These are phyloP conservation scores for Alethe castanea DNA, from an alignment of 2,113 vertebrate species.

Conservation along the genomic window DNA sequence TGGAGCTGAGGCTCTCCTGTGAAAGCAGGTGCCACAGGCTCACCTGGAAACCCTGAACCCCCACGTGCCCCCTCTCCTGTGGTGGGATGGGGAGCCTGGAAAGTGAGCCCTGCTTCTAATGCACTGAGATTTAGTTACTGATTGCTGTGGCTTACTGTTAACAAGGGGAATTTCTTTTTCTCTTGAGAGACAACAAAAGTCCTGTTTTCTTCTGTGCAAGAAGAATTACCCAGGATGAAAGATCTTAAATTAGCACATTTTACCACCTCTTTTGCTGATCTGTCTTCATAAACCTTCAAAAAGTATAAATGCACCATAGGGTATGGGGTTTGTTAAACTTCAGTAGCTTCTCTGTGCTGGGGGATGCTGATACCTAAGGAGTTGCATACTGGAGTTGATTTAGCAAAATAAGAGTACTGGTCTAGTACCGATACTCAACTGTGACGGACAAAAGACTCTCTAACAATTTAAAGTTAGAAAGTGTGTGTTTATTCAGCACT, in stretches of 20 bases:
- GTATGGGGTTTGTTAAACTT: neutral
- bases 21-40: neutral
- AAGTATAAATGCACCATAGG: neutral
- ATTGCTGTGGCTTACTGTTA: neutral
- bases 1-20: neutral
- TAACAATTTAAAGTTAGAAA: too few species aligned
- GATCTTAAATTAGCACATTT: neutral
- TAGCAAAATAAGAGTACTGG: too few species aligned
- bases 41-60: neutral
- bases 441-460: too few species aligned
- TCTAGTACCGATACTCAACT: too few species aligned
- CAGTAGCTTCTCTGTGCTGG: neutral
- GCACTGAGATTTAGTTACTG: neutral
- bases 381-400: neutral
- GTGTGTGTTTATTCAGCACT: too few species aligned
- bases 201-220: neutral
- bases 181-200: neutral
- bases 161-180: neutral
- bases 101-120: neutral
- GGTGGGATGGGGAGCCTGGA: neutral
- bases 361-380: neutral
- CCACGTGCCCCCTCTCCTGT: accelerated
- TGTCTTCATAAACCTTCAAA: neutral
- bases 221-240: neutral
- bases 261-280: neutral